phyloP scores from a whole-genome alignment of 2,888 invertebrate species.

The Resseliella maxima region DNA sequence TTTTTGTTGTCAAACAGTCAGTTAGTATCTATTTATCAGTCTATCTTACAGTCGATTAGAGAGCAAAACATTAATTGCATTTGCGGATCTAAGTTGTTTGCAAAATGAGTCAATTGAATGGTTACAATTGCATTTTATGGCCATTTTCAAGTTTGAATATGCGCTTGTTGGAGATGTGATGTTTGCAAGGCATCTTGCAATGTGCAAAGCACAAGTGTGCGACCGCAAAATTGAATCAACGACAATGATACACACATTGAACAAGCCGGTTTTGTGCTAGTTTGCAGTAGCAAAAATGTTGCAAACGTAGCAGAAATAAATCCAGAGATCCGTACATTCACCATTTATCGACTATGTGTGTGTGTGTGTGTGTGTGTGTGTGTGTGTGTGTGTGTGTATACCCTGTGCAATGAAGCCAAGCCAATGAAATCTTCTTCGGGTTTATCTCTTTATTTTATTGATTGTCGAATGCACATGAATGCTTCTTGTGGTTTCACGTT shows the following conservation, averaged over 20 bases:
- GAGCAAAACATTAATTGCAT: slow-evolving; percentile 20
- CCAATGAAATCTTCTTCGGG: not conserved
- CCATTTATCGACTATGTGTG: no score
- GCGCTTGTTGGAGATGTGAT: not conserved
- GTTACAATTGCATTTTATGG: slow-evolving; percentile 21
- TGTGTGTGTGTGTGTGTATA: not conserved
- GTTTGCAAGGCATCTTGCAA: no score
- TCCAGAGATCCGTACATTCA: no score
- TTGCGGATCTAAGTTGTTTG: slow-evolving; percentile 21
- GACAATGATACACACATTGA: not conserved
- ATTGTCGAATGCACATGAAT: not conserved
- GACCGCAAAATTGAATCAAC: no score
- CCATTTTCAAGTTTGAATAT: not conserved
- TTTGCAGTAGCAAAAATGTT: not conserved
- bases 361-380: no score
- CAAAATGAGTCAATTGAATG: not conserved
- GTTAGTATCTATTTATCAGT: slow-evolving; percentile 1
- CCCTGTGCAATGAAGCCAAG: not conserved
- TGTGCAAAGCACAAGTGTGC: not conserved
- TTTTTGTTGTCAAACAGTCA: not conserved
- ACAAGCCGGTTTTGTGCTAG: not conserved
- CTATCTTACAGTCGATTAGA: slow-evolving; percentile 20
- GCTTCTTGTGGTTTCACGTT: slow-evolving; percentile 23
- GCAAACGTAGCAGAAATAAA: not conserved
- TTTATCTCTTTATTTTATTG: slow-evolving; percentile 20